phyloP scores from a whole-genome alignment of 1,140 invertebrate genomes.

The Oryctes rhinoceros region DNA sequence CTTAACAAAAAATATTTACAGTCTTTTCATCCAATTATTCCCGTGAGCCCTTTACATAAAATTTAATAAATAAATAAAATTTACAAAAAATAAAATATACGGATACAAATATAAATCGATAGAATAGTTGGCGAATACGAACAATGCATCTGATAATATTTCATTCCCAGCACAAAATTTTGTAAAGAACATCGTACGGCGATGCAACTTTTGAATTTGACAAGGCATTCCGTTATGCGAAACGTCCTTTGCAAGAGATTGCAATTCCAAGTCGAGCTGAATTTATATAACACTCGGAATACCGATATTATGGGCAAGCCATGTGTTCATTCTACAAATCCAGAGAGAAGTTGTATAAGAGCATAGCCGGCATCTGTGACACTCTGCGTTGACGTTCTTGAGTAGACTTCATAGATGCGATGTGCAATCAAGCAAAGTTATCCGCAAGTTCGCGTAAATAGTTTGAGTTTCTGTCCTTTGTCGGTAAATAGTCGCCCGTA shows the following conservation, averaged over 20 bases:
- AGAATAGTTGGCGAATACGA: too few species aligned
- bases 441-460: conserved; percentile 40
- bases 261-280: conserved; percentile 44
- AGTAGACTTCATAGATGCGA: conserved; percentile 47
- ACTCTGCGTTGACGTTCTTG: conserved; percentile 48
- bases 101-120: too few species aligned
- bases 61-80: too few species aligned
- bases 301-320: conserved; percentile 47
- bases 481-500: conserved; percentile 31
- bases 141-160: neutral
- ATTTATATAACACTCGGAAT: conserved; percentile 48
- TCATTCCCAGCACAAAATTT: conserved; percentile 37
- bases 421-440: conserved; percentile 49
- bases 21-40: too few species aligned
- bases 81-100: too few species aligned
- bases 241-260: conserved; percentile 47
- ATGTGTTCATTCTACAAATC: conserved; percentile 51
- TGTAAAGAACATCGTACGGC: neutral
- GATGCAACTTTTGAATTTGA: conserved; percentile 45
- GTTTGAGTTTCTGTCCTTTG: conserved; percentile 37
- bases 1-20: too few species aligned
- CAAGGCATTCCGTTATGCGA: conserved; percentile 47
- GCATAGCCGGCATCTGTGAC: conserved; percentile 49
- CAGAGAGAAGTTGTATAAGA: conserved; percentile 46
- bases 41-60: too few species aligned